These are phyloP conservation scores for Machimus atricapillus DNA, from an alignment of 2,888 invertebrate genomes.

Conservation along the genomic window DNA sequence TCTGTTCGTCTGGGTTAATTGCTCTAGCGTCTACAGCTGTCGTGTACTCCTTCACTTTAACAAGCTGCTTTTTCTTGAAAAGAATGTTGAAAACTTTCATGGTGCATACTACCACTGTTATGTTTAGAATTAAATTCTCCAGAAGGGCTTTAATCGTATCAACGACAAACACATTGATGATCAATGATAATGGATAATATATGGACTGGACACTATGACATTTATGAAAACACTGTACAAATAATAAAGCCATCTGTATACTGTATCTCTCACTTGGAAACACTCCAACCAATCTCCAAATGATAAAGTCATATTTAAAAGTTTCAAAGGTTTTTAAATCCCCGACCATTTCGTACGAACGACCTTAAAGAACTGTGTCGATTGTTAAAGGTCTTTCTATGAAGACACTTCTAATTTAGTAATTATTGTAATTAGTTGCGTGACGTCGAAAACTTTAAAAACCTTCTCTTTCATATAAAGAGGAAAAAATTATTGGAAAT, in stretches of 20 bases:
- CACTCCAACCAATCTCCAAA: conserved; percentile 1
- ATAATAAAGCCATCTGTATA: background rate
- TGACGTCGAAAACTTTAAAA: background rate
- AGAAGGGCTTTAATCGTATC: background rate
- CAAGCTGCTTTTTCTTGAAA: background rate
- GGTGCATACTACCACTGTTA: background rate
- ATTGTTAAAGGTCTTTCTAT: background rate
- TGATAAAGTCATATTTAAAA: background rate
- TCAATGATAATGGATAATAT: conserved; percentile 13
- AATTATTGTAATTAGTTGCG: background rate
- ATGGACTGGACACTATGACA: background rate
- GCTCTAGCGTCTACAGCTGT: conserved; percentile 1
- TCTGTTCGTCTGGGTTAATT: background rate
- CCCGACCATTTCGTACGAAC: background rate
- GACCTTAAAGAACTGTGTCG: background rate
- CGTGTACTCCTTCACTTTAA: background rate
- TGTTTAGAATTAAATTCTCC: background rate
- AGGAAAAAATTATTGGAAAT: background rate
- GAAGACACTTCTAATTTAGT: background rate
- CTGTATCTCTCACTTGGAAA: background rate
- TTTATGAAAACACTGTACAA: background rate
- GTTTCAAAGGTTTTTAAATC: background rate
- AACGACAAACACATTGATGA: background rate
- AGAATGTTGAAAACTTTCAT: background rate
- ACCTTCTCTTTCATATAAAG: background rate